Base-by-base conservation (phyloP, 1,140 invertebrate genomes). In the Nasonia longicornis region DNA sequence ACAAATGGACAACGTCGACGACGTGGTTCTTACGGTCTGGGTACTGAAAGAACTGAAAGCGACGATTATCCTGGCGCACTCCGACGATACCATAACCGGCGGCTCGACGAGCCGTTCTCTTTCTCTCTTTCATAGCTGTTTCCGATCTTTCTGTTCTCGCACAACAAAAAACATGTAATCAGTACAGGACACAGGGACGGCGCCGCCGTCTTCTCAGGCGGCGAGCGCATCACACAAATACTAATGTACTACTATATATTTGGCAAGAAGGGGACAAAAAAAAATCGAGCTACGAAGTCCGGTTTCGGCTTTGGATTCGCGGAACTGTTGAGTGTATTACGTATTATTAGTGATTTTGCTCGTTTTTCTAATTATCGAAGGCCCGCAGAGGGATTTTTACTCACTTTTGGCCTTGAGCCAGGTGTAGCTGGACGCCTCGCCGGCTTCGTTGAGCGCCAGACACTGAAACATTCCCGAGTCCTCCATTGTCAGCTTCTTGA, bases 381-480 rank as follows among this genome's bases (percentile, higher is more conserved):
- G 35, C 11, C 67, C 10, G 16, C 75, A 69, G 4, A 79, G 64
- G 20, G 14, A 26, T 67, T 29, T 63, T 58, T 16, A 95, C 96
- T 96, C 93, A 98, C 97, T 98, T 94, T 98, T 98, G 48, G 98
- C 97, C 92, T 96, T 95, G 11, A 99, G 92, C 97, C 97, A 98
- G 6, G 97, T 97, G 83, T 95, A 96, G 76, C 95, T 94, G 11
- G 96, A 97, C 29, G 95, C 94, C 89, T 98, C 95, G 14, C 98
- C 98, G 2, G 96, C 98, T 85, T 95, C 93, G 87, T 98, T 98
- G 48, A 91, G 92, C 0, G 97, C 97, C 83, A 98, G 94, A 89
- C 98, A 99, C 87, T 99, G 98, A 89, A 97, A 99, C 92, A 99
- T 97, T 63, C 97, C 98, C 81, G 96, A 95, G 90, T 99, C 97